These are phyloP conservation scores for Mercenaria mercenaria DNA, from an alignment of 1,140 invertebrate species.

Conservation along the genomic window DNA sequence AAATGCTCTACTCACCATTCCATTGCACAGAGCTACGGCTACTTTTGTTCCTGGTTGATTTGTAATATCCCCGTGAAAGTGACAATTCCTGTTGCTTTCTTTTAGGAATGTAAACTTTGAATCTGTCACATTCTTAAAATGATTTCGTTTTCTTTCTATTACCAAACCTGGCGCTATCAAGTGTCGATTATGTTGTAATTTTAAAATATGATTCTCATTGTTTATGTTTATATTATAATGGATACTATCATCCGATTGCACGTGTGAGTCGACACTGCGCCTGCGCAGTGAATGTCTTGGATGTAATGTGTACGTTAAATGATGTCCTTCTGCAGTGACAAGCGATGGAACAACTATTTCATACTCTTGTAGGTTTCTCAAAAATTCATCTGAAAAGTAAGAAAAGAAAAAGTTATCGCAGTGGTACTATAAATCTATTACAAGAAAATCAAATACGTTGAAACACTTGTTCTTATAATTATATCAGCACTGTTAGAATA, in stretches of 20 bases:
- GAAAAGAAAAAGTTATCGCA: background rate
- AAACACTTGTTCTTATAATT: too few relatives aligned
- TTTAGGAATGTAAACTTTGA: constrained; percentile 20
- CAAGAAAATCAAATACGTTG: too few relatives aligned
- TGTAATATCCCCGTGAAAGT: constrained; percentile 39
- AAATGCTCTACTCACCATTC: constrained; percentile 49
- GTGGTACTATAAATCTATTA: too few relatives aligned
- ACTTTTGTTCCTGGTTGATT: constrained; percentile 19
- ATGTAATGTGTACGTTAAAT: background rate
- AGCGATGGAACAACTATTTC: constrained; percentile 8
- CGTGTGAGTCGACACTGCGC: background rate
- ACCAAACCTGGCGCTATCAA: constrained; percentile 41
- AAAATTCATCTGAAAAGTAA: constrained; percentile 16
- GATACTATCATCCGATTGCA: constrained; percentile 13
- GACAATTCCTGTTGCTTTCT: constrained; percentile 19
- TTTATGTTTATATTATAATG: constrained; percentile 54
- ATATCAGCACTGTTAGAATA: too few relatives aligned
- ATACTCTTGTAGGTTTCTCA: background rate
- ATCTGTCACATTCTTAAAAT: constrained; percentile 60
- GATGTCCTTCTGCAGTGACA: background rate
- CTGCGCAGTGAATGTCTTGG: constrained; percentile 11
- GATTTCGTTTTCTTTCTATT: constrained; percentile 37
- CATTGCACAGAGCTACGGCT: constrained; percentile 47
- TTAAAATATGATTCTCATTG: constrained; percentile 41
- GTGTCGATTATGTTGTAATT: constrained; percentile 34